These are phyloP conservation scores for Drosophila pseudotakahashii DNA, from an alignment of 2,888 invertebrate species.

Conservation along the genomic window DNA sequence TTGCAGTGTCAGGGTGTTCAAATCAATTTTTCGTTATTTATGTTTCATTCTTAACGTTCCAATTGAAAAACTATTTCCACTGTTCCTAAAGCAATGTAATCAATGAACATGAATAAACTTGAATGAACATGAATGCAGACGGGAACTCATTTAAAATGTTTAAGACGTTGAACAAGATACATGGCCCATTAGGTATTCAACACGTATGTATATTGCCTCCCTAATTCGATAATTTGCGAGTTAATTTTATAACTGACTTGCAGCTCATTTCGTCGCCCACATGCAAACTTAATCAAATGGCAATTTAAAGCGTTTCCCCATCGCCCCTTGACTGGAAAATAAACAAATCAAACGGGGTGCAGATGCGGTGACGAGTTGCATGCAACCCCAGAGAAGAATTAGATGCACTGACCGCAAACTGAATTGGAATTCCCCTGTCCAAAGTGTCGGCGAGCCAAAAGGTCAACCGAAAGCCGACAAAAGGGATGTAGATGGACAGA, in stretches of 20 bases:
- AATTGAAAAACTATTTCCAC: too few species aligned
- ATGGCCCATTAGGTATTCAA: not conserved
- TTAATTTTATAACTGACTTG: constrained; percentile 3
- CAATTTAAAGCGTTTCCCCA: constrained; percentile 26
- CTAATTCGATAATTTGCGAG: constrained; percentile 18
- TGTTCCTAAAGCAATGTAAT: not conserved
- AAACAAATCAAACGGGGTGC: constrained; percentile 15
- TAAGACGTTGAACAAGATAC: not conserved
- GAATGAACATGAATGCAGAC: too few species aligned
- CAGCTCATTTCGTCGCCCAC: constrained; percentile 4
- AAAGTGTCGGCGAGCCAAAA: constrained; percentile 30
- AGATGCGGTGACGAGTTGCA: constrained; percentile 16
- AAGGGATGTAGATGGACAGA: constrained; percentile 11
- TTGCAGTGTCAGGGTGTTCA: too few species aligned
- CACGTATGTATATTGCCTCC: not conserved
- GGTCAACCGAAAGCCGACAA: constrained; percentile 22
- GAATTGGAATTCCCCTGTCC: constrained; percentile 34
- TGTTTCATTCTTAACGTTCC: not conserved
- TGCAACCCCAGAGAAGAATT: constrained; percentile 29
- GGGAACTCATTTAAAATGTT: not conserved
- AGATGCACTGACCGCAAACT: constrained; percentile 38
- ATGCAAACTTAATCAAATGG: constrained; percentile 27
- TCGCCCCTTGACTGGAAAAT: not conserved
- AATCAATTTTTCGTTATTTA: too few species aligned
- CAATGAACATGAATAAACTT: too few species aligned